phyloP scores from a whole-genome alignment of 2,113 vertebrate species.

The Seriola dumerili region DNA sequence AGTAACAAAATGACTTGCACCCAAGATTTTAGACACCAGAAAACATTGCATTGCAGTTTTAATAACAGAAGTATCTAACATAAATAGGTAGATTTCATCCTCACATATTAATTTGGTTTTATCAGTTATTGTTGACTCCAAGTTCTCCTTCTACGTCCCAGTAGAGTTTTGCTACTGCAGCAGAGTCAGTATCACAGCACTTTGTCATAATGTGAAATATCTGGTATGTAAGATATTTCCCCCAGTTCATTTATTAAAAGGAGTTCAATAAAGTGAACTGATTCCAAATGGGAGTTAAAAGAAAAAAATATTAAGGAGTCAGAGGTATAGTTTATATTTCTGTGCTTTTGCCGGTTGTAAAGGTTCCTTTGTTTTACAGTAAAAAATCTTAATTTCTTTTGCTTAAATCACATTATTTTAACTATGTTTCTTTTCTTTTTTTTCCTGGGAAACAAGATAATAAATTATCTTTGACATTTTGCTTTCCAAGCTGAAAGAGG shows the following conservation, averaged over 20 bases:
- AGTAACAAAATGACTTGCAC: background rate
- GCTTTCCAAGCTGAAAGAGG: background rate
- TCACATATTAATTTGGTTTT: constrained; percentile 30
- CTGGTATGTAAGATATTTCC: constrained; percentile 48
- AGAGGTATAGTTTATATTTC: constrained; percentile 2
- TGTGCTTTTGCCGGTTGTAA: background rate
- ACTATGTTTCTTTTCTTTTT: background rate
- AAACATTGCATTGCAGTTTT: constrained; percentile 5
- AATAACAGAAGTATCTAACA: constrained; percentile 12
- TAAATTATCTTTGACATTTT: background rate
- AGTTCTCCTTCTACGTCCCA: background rate
- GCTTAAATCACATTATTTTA: background rate
- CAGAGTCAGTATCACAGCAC: background rate
- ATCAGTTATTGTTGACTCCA: constrained; percentile 21
- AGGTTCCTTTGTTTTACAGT: constrained; percentile 6
- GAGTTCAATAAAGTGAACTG: constrained; percentile 22
- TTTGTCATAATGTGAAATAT: constrained; percentile 33
- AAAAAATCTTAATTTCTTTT: background rate
- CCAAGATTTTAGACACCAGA: background rate
- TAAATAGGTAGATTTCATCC: constrained; percentile 5
- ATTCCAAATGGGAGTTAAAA: constrained; percentile 35
- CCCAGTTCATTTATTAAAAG: constrained; percentile 14
- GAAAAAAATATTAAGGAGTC: constrained; percentile 1
- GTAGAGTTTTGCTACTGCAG: constrained; percentile 8
- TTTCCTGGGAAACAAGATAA: background rate